A percentile compares a stretch with the other conserved stretches of the same genome.
Conservation (phyloP, 2,888 invertebrate species). For the Archaeoteleia sp. region DNA sequence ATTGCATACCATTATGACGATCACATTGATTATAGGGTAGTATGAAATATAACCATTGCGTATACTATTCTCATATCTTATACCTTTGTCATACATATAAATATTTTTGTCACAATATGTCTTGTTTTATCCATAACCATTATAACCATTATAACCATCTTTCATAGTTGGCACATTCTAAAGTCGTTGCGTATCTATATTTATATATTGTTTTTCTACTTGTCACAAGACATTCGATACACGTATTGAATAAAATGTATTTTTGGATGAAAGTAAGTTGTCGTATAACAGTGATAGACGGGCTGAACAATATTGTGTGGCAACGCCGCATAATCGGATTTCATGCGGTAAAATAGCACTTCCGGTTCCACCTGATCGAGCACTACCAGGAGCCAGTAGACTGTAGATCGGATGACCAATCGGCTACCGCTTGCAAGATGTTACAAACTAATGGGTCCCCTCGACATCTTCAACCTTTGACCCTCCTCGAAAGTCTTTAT, state of each 20-base stretch:
- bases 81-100: too few relatives aligned
- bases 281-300: background rate
- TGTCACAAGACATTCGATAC: slow-evolving; percentile 24
- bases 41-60: too few relatives aligned
- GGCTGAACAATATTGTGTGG: background rate
- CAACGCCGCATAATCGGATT: slow-evolving; percentile 44
- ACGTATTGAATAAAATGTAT: slow-evolving; percentile 30
- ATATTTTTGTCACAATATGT: too few relatives aligned
- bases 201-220: slow-evolving; percentile 24
- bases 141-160: too few relatives aligned
- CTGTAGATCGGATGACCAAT: slow-evolving; percentile 65
- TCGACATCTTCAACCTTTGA: slow-evolving; percentile 42
- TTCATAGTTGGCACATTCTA: too few relatives aligned
- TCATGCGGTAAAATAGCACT: slow-evolving; percentile 57
- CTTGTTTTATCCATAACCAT: too few relatives aligned
- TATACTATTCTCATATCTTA: too few relatives aligned
- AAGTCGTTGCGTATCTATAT: too few relatives aligned
- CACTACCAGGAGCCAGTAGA: slow-evolving; percentile 37
- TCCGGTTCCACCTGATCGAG: slow-evolving; percentile 61
- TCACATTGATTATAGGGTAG: too few relatives aligned
- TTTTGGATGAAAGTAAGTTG: slow-evolving; percentile 14
- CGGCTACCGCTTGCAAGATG: slow-evolving; percentile 65
- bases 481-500: slow-evolving; percentile 30
- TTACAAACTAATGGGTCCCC: slow-evolving; percentile 42
- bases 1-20: too few relatives aligned